Evolutionary conservation across 1,140 invertebrate genomes (phyloP).

Genomic region (Condylostylus longicornis): DNA sequence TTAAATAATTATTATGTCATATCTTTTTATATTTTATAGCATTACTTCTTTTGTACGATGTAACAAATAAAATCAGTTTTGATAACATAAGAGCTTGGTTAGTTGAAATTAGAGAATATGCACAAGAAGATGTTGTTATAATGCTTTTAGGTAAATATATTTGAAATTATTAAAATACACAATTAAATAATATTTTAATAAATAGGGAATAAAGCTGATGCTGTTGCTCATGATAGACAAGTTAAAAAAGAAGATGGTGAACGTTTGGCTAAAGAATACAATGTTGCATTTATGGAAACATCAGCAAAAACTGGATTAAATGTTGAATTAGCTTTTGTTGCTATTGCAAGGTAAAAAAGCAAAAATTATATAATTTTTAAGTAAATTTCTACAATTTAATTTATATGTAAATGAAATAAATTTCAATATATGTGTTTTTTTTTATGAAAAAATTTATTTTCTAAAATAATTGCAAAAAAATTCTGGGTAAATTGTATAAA

Average conservation of each 20-base stretch:
- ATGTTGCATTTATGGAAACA: slow-evolving; percentile 75
- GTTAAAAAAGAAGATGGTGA: slow-evolving; percentile 68
- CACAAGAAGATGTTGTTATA: slow-evolving; percentile 74
- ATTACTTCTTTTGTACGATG: slow-evolving; percentile 77
- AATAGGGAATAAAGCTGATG: slow-evolving; percentile 72
- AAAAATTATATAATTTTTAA: too few relatives aligned
- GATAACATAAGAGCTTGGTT: slow-evolving; percentile 81
- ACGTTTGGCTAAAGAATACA: slow-evolving; percentile 62
- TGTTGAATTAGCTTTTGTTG: slow-evolving; percentile 65
- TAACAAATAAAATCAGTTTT: slow-evolving; percentile 77
- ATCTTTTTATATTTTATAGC: slow-evolving; percentile 46
- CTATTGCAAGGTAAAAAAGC: slow-evolving; percentile 54
- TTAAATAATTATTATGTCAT: too few relatives aligned
- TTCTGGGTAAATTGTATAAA: too few relatives aligned
- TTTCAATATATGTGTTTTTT: not conserved
- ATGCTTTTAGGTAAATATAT: slow-evolving; percentile 63
- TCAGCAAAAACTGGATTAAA: slow-evolving; percentile 74
- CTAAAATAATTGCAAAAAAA: too few relatives aligned
- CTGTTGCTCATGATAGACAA: slow-evolving; percentile 51
- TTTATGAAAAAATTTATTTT: not conserved
- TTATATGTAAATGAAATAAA: too few relatives aligned
- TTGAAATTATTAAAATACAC: not conserved
- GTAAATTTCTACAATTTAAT: too few relatives aligned
- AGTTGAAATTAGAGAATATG: slow-evolving; percentile 70
- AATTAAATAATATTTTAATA: not conserved